phyloP scores from a whole-genome alignment of 2,888 invertebrate species.

The Drosophila setosimentum region DNA sequence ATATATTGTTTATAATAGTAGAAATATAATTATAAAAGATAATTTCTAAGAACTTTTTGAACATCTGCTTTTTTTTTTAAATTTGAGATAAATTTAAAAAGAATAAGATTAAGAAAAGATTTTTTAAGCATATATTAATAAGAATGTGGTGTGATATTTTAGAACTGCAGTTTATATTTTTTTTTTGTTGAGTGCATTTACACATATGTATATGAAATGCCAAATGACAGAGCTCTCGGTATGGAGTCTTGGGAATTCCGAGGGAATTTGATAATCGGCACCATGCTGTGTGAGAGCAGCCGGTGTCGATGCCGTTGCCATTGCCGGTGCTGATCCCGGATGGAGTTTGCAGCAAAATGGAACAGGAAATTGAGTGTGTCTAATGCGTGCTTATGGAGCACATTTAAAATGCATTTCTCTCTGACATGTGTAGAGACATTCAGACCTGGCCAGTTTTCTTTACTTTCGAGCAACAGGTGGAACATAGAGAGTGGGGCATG shows the following conservation, averaged over 20 bases:
- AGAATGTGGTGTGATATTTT: background rate
- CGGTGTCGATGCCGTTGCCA: constrained; percentile 6
- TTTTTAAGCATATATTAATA: background rate
- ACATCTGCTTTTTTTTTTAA: background rate
- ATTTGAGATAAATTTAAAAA: background rate
- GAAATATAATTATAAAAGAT: no score
- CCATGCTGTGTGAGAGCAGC: constrained; percentile 29
- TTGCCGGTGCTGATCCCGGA: constrained; percentile 48
- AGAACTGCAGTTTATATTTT: background rate
- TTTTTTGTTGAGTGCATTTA: background rate
- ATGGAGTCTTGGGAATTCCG: constrained; percentile 38
- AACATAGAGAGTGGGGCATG: background rate
- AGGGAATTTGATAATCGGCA: constrained; percentile 50
- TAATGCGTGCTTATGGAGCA: constrained; percentile 78
- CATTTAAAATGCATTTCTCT: constrained; percentile 78
- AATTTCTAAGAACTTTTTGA: background rate
- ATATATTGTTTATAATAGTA: background rate
- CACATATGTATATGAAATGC: constrained; percentile 26
- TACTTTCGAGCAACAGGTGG: constrained; percentile 9
- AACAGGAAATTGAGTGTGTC: constrained; percentile 80
- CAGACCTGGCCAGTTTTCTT: constrained; percentile 5
- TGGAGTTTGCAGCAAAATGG: constrained; percentile 59
- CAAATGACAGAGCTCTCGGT: constrained; percentile 7
- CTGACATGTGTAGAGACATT: constrained; percentile 38
- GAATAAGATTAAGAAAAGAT: background rate